These are phyloP conservation scores for Oscheius sp. DNA, from an alignment of 2,888 invertebrate species.

Conservation along the genomic window DNA sequence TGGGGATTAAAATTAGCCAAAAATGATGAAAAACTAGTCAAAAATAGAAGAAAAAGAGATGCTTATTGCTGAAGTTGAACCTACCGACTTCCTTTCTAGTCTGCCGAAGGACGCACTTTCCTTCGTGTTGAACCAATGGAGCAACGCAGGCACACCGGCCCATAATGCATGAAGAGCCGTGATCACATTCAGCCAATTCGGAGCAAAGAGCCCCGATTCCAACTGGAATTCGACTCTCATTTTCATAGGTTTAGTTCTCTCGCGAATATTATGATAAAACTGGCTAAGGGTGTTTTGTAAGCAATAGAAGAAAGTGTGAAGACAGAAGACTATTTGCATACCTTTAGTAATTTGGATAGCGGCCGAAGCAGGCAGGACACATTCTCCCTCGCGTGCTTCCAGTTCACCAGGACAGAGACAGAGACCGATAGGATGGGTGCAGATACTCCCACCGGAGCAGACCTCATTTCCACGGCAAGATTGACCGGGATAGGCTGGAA, in stretches of 20 bases:
- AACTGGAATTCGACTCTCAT: conserved; percentile 55
- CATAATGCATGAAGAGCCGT: conserved; percentile 61
- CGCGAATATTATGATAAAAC: neutral
- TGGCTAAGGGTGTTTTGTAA: neutral
- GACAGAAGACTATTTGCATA: neutral
- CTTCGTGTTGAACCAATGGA: conserved; percentile 63
- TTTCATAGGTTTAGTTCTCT: neutral
- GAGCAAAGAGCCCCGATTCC: conserved; percentile 65
- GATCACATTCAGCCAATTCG: conserved; percentile 61
- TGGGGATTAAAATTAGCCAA: too few species aligned
- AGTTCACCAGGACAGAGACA: conserved; percentile 67
- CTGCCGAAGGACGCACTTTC: conserved; percentile 60
- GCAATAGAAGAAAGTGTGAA: neutral
- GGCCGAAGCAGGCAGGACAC: conserved; percentile 55
- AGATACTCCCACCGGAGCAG: conserved; percentile 66
- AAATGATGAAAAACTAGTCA: too few species aligned
- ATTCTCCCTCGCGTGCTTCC: conserved; percentile 63
- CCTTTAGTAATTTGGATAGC: conserved; percentile 48
- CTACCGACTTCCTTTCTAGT: conserved; percentile 57
- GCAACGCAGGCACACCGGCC: conserved; percentile 63
- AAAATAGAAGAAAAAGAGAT: too few species aligned
- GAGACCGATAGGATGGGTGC: conserved; percentile 61
- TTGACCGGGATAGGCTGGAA: conserved; percentile 60
- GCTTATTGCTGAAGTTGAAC: too few species aligned
- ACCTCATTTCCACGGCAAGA: conserved; percentile 63